phyloP scores from a whole-genome alignment of 2,888 invertebrate genomes.

The Lasioglossum calceatum region DNA sequence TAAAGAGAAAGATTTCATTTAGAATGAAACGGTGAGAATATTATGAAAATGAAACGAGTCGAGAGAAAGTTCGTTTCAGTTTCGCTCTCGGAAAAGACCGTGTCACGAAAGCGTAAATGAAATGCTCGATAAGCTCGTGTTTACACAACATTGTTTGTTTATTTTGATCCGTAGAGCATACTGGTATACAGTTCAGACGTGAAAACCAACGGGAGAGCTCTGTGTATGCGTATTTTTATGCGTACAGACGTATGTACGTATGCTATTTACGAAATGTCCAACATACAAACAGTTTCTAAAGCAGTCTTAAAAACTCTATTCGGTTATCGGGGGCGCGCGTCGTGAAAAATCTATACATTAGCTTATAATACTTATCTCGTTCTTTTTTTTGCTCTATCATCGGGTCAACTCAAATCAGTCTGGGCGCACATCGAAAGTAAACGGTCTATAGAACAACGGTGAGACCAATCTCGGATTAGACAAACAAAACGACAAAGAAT shows the following conservation, averaged over 20 bases:
- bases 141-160: background rate
- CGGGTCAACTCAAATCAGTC: slow-evolving; percentile 44
- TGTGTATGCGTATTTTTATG: slow-evolving; percentile 50
- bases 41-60: background rate
- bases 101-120: background rate
- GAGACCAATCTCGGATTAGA: slow-evolving; percentile 18
- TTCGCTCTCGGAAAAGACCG: background rate
- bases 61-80: background rate
- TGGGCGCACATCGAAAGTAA: slow-evolving; percentile 29
- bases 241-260: slow-evolving; percentile 56
- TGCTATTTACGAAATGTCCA: slow-evolving; percentile 57
- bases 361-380: slow-evolving; percentile 66
- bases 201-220: background rate
- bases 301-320: slow-evolving; percentile 71
- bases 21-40: background rate
- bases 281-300: slow-evolving; percentile 67
- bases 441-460: slow-evolving; percentile 12
- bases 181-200: slow-evolving; percentile 3
- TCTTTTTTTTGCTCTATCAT: slow-evolving; percentile 20
- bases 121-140: background rate
- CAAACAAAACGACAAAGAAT: slow-evolving; percentile 16
- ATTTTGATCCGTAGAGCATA: slow-evolving; percentile 13
- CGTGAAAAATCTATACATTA: slow-evolving; percentile 76
- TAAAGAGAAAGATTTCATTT: background rate
- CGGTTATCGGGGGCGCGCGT: slow-evolving; percentile 49